These are phyloP conservation scores for Actinemys pallida DNA, from an alignment of 2,113 vertebrate species.

Conservation along the genomic window DNA sequence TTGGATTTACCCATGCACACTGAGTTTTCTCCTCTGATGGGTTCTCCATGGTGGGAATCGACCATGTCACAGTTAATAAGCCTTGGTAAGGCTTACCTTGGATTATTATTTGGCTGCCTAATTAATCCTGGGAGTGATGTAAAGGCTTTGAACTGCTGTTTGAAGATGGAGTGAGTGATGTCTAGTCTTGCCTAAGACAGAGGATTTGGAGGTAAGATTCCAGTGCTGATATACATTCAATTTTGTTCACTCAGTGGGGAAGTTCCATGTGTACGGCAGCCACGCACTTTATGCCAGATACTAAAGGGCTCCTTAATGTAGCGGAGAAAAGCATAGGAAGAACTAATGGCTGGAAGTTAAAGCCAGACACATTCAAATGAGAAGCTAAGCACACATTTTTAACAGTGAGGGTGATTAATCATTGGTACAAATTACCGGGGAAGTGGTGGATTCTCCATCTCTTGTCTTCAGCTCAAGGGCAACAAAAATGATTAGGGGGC, in stretches of 20 bases:
- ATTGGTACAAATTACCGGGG: neutral
- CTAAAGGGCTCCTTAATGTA: neutral
- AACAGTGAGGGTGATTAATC: neutral
- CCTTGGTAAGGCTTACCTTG: constrained; percentile 38
- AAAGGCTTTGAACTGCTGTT: constrained; percentile 52
- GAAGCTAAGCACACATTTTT: neutral
- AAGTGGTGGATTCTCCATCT: neutral
- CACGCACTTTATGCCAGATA: neutral
- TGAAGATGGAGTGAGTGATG: constrained; percentile 41
- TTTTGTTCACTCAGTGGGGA: neutral
- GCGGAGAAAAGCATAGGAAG: neutral
- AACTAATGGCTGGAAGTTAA: neutral
- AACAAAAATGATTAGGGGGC: too few species aligned
- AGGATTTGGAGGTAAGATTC: constrained; percentile 34
- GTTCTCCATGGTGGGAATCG: neutral
- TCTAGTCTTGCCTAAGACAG: constrained; percentile 7
- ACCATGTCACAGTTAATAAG: neutral
- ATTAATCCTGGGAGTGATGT: constrained; percentile 49
- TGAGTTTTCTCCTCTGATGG: neutral
- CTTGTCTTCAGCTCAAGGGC: neutral
- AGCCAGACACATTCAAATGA: neutral
- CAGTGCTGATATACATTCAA: neutral
- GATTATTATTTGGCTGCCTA: constrained; percentile 57
- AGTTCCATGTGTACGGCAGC: neutral
- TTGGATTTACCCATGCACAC: neutral